Conservation (phyloP, 2,113 vertebrate species). For the Saguinus midas region DNA sequence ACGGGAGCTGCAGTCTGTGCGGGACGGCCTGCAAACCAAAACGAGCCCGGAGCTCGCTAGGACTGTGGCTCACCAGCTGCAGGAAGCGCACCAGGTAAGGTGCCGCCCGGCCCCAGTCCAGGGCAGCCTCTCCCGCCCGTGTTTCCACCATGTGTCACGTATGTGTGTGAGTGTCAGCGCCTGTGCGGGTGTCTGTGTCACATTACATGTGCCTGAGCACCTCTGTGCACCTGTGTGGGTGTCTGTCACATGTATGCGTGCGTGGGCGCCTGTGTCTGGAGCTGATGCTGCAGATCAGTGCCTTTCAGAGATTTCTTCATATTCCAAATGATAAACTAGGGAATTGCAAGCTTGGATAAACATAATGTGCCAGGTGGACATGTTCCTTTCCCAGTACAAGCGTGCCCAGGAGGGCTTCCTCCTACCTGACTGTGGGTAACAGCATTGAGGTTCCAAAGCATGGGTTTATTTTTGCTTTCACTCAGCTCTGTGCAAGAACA, state of each 20-base stretch:
- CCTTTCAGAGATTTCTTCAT: neutral
- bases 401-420: neutral
- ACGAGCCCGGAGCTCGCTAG: conserved; percentile 83
- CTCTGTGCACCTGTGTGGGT: too few species aligned
- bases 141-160: too few species aligned
- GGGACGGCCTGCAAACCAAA: conserved; percentile 83
- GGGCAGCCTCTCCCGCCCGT: neutral
- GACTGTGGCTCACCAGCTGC: conserved; percentile 85
- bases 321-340: neutral
- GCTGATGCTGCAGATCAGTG: neutral
- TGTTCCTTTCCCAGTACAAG: rapidly evolving
- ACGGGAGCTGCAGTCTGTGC: conserved; percentile 75
- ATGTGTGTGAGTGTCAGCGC: neutral
- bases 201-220: too few species aligned
- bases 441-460: neutral
- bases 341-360: neutral
- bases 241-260: too few species aligned
- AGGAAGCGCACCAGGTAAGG: conserved; percentile 87
- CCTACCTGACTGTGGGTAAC: neutral
- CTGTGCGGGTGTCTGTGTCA: neutral
- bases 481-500: neutral
- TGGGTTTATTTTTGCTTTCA: neutral
- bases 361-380: neutral
- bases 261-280: neutral
- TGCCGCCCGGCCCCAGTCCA: rapidly evolving